Percentiles rank a stretch among this genome's conserved stretches.
phyloP scores from a whole-genome alignment of 2,888 invertebrate genomes.

The Bombyx huttoni region DNA sequence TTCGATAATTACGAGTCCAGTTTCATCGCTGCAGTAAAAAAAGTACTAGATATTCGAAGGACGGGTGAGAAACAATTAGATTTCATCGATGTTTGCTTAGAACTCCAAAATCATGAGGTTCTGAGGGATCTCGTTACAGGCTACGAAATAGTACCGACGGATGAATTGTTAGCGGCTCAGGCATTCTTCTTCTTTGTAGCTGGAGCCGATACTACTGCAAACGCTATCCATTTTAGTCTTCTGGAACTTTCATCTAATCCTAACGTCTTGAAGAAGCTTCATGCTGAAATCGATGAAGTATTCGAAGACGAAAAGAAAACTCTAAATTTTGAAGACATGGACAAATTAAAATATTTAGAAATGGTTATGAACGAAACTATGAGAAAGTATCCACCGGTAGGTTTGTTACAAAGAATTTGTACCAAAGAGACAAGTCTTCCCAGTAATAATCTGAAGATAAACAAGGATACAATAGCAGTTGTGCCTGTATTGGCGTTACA shows the following conservation, averaged over 20 bases:
- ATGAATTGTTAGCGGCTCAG: conserved; percentile 47
- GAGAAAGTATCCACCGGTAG: conserved; percentile 41
- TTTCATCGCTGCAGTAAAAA: conserved; percentile 36
- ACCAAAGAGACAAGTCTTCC: conserved; percentile 30
- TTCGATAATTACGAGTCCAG: conserved; percentile 38
- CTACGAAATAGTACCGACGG: conserved; percentile 30
- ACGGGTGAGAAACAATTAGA: conserved; percentile 23
- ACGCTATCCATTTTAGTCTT: conserved; percentile 39
- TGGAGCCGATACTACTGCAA: conserved; percentile 54
- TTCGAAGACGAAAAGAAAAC: conserved; percentile 23
- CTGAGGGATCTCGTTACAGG: conserved; percentile 31
- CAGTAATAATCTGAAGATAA: conserved; percentile 23
- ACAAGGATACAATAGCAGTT: conserved; percentile 21
- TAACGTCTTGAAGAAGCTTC: conserved; percentile 33
- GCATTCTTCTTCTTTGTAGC: conserved; percentile 59
- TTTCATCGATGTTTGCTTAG: conserved; percentile 40
- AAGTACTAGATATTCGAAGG: conserved; percentile 27
- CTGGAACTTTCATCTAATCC: conserved; percentile 42
- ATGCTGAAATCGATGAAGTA: conserved; percentile 41
- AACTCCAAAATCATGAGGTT: conserved; percentile 33
- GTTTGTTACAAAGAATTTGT: conserved; percentile 31
- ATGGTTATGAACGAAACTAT: conserved; percentile 41
- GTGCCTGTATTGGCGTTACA: conserved; percentile 37
- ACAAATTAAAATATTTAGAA: conserved; percentile 44
- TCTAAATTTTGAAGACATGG: conserved; percentile 33